A percentile compares a stretch with the other conserved stretches of the same genome.
Evolutionary conservation across 2,888 invertebrate genomes (phyloP).

Genomic region (Campoplex capitator): DNA sequence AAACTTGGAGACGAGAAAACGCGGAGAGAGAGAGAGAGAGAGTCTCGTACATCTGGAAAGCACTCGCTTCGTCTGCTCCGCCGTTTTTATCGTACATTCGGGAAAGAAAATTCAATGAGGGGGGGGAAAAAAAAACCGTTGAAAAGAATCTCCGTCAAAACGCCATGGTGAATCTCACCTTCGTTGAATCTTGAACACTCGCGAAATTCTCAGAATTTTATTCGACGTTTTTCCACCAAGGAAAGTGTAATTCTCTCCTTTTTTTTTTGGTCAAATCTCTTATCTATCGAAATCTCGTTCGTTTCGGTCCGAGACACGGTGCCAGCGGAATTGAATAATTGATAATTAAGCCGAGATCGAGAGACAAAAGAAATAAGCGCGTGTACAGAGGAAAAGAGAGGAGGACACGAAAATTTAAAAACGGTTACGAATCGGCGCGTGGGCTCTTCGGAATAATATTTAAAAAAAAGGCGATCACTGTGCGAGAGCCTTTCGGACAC

Average conservation of each 20-base stretch:
- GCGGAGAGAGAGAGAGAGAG: too few species aligned
- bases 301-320: neutral
- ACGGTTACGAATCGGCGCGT: neutral
- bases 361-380: neutral
- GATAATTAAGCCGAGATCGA: neutral
- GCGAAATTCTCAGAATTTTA: neutral
- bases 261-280: neutral
- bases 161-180: neutral
- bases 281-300: neutral
- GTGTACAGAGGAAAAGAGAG: neutral
- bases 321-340: neutral
- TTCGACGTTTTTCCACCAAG: neutral
- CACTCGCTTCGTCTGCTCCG: neutral
- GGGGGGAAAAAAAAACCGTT: neutral
- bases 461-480: constrained; percentile 69
- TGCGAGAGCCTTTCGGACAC: constrained; percentile 77
- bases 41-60: too few species aligned
- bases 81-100: neutral
- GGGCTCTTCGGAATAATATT: neutral
- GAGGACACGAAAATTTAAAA: neutral
- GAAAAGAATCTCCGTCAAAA: neutral
- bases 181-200: neutral
- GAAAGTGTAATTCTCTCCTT: neutral
- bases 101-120: neutral
- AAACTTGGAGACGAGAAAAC: neutral